These are phyloP conservation scores for Aphodius sticticus DNA, from an alignment of 2,888 invertebrate species.

Conservation along the genomic window DNA sequence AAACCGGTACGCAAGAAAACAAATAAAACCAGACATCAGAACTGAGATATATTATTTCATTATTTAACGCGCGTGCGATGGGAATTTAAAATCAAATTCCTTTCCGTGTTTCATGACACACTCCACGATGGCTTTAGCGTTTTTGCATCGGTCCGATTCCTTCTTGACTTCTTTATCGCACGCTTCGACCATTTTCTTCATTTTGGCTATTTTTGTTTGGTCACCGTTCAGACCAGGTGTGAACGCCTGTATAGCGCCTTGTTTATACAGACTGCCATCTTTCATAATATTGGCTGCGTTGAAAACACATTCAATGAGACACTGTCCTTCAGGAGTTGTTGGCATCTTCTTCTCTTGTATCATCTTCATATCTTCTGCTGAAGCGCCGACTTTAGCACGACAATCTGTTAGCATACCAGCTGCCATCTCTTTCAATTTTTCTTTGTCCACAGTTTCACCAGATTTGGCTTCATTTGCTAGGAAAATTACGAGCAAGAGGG, in stretches of 20 bases:
- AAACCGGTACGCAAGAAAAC: too few relatives aligned
- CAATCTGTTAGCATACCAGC: constrained; percentile 48
- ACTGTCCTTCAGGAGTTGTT: constrained; percentile 50
- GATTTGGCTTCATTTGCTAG: not conserved
- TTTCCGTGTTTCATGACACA: constrained; percentile 50
- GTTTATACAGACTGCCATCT: constrained; percentile 53
- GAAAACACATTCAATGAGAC: constrained; percentile 55
- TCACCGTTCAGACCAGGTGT: constrained; percentile 50
- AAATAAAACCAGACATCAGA: too few relatives aligned
- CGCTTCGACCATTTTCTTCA: constrained; percentile 49
- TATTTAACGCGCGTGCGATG: constrained; percentile 11
- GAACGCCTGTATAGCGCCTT: constrained; percentile 50
- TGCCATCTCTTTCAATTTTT: constrained; percentile 43
- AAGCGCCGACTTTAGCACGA: constrained; percentile 51
- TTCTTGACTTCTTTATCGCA: constrained; percentile 52
- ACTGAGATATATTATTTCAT: too few relatives aligned
- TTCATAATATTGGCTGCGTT: constrained; percentile 52
- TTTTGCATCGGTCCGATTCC: constrained; percentile 48
- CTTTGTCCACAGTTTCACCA: constrained; percentile 29
- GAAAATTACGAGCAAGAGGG: not conserved
- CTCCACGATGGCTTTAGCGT: constrained; percentile 49
- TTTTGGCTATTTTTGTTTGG: constrained; percentile 46
- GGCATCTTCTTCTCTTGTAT: constrained; percentile 51
- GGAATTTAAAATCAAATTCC: constrained; percentile 43
- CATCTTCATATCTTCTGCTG: constrained; percentile 51